Conservation (phyloP, 2,797 vertebrate species). For the Toxotes lorentzi region DNA sequence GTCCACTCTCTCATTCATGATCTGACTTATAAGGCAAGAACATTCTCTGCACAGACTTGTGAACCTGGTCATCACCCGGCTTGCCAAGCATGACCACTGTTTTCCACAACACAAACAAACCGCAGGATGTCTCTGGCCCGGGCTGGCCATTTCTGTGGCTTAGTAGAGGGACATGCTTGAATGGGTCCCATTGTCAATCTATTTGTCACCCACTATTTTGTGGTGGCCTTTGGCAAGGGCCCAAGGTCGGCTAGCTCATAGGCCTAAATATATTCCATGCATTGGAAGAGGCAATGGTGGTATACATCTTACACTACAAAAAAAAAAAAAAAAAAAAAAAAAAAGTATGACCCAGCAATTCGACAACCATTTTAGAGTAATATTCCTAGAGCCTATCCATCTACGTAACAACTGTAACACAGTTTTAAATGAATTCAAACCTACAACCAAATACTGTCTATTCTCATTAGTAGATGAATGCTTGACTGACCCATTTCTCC, state of each 20-base stretch:
- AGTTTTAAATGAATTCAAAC: background rate
- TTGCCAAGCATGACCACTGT: slow-evolving; percentile 77
- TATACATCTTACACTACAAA: slow-evolving; percentile 50
- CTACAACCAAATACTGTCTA: background rate
- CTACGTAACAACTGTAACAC: slow-evolving; percentile 5
- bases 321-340: slow-evolving; percentile 69
- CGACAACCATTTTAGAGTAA: background rate
- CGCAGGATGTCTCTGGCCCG: slow-evolving; percentile 70
- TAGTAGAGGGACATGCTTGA: slow-evolving; percentile 73
- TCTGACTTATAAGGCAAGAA: slow-evolving; percentile 81
- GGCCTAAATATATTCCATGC: slow-evolving; percentile 76
- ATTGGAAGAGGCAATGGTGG: slow-evolving; percentile 46
- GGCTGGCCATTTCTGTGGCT: slow-evolving; percentile 65
- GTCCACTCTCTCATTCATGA: slow-evolving; percentile 76
- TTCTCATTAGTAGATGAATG: background rate
- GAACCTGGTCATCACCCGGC: slow-evolving; percentile 54
- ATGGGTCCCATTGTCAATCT: slow-evolving; percentile 83
- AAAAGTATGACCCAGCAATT: slow-evolving; percentile 21
- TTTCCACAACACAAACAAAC: slow-evolving; percentile 85
- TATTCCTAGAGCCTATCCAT: background rate
- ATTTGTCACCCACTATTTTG: slow-evolving; percentile 85
- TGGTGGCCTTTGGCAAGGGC: slow-evolving; percentile 72
- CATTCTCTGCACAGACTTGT: slow-evolving; percentile 59
- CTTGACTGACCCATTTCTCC: background rate
- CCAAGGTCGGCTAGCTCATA: slow-evolving; percentile 74